These are phyloP conservation scores for Phaonia tiefii DNA, from an alignment of 2,888 invertebrate species.

Conservation along the genomic window DNA sequence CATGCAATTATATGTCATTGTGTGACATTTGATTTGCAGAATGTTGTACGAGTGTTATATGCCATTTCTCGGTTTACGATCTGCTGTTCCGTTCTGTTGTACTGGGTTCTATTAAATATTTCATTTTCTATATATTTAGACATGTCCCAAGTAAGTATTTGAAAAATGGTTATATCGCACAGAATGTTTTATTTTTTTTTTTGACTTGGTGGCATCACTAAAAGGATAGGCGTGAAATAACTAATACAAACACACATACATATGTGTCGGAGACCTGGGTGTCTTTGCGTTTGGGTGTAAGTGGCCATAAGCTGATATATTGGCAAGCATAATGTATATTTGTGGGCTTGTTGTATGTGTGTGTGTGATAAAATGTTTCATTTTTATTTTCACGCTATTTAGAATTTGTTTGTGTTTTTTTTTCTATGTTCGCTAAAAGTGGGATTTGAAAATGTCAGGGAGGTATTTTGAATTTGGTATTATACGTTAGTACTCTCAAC, in stretches of 20 bases:
- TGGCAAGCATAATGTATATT: neutral
- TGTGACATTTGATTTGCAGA: constrained; percentile 68
- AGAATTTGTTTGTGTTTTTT: constrained; percentile 24
- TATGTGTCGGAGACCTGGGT: neutral
- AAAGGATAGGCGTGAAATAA: constrained; percentile 57
- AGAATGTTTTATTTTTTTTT: constrained; percentile 9
- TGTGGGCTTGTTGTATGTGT: neutral
- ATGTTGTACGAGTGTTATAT: constrained; percentile 10
- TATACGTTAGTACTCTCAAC: constrained; percentile 12
- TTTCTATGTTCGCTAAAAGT: constrained; percentile 5
- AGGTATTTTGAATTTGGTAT: constrained; percentile 45
- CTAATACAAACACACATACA: constrained; percentile 3
- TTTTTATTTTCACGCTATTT: constrained; percentile 42
- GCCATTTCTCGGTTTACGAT: no score
- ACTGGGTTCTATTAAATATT: constrained; percentile 38
- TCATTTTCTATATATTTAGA: constrained; percentile 60
- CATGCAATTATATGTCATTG: constrained; percentile 69
- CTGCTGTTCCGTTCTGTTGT: constrained; percentile 11
- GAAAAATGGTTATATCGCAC: constrained; percentile 45
- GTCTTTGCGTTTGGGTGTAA: neutral
- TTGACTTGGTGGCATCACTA: neutral
- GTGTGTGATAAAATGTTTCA: constrained; percentile 29
- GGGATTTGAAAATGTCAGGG: constrained; percentile 21
- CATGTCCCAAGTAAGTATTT: constrained; percentile 53
- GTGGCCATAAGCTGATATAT: neutral